Evolutionary conservation across 2,888 invertebrate genomes (phyloP).

Genomic region (Lissonota sp.): DNA sequence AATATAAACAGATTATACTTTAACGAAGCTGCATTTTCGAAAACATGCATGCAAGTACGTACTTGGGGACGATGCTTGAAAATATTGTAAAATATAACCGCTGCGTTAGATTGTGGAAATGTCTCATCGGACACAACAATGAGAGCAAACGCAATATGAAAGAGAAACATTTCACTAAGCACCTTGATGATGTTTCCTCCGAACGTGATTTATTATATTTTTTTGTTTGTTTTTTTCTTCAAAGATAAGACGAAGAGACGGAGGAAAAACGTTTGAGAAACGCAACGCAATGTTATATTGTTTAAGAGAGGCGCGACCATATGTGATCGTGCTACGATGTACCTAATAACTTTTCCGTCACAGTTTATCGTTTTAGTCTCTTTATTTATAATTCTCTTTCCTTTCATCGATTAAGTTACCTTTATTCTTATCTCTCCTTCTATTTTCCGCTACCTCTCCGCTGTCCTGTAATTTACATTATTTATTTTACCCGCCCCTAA

Average conservation of each 20-base stretch:
- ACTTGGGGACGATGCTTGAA: slow-evolving; percentile 58
- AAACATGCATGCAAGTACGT: slow-evolving; percentile 51
- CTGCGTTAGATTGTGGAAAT: slow-evolving; percentile 45
- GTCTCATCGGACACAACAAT: slow-evolving; percentile 30
- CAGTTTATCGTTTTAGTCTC: slow-evolving; percentile 56
- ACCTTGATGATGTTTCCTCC: slow-evolving; percentile 42
- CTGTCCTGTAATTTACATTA: slow-evolving; percentile 47
- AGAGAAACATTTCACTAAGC: slow-evolving; percentile 35
- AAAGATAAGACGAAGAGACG: background rate
- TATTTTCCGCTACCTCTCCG: slow-evolving; percentile 14
- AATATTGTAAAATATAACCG: slow-evolving; percentile 53
- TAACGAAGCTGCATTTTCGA: slow-evolving; percentile 57
- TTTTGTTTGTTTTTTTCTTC: no score
- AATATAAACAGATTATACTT: slow-evolving; percentile 64
- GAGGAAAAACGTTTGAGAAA: slow-evolving; percentile 47
- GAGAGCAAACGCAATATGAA: background rate
- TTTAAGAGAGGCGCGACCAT: slow-evolving; percentile 71
- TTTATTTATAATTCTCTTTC: slow-evolving; percentile 56
- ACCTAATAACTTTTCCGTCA: slow-evolving; percentile 72
- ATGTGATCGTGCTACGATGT: slow-evolving; percentile 74
- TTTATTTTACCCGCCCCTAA: slow-evolving; percentile 56
- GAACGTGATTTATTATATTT: slow-evolving; percentile 32
- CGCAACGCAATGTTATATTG: slow-evolving; percentile 58
- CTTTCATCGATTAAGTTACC: slow-evolving; percentile 40
- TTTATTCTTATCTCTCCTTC: slow-evolving; percentile 29